These are phyloP conservation scores for Colius striatus DNA, from an alignment of 2,113 vertebrate species.

Conservation along the genomic window DNA sequence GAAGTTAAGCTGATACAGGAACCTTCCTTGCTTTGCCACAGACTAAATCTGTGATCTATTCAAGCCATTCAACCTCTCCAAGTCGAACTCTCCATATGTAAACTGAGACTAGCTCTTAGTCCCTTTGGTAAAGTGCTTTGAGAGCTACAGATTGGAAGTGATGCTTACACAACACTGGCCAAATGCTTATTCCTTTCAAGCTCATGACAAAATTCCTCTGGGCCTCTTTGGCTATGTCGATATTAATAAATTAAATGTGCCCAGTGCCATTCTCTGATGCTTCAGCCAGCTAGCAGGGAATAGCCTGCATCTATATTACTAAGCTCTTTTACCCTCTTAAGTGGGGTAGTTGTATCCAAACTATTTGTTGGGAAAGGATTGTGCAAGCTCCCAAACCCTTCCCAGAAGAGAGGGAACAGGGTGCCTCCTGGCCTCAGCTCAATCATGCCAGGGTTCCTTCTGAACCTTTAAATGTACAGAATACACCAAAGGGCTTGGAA, in stretches of 20 bases:
- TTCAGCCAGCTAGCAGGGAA: conserved; percentile 32
- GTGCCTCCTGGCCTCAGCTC: background rate
- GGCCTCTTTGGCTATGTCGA: background rate
- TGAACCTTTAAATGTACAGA: background rate
- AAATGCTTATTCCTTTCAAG: conserved; percentile 34
- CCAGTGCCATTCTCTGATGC: conserved; percentile 1
- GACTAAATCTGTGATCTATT: conserved; percentile 13
- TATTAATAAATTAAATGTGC: conserved; percentile 41
- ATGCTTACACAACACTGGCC: background rate
- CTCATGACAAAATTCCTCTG: conserved; percentile 33
- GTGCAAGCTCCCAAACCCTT: background rate
- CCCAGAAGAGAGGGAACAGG: background rate
- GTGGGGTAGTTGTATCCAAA: background rate
- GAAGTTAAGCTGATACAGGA: background rate
- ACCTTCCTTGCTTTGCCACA: background rate
- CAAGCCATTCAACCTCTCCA: background rate
- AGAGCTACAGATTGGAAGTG: conserved; percentile 43
- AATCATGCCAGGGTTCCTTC: background rate
- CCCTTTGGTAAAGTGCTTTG: background rate
- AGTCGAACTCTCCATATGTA: background rate
- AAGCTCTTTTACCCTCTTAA: background rate
- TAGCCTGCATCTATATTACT: background rate
- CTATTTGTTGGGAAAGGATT: background rate
- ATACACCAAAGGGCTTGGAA: background rate
- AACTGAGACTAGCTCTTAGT: background rate